Evolutionary conservation across 2,113 vertebrate genomes (phyloP).

Genomic region (Tragelaphus scriptus): DNA sequence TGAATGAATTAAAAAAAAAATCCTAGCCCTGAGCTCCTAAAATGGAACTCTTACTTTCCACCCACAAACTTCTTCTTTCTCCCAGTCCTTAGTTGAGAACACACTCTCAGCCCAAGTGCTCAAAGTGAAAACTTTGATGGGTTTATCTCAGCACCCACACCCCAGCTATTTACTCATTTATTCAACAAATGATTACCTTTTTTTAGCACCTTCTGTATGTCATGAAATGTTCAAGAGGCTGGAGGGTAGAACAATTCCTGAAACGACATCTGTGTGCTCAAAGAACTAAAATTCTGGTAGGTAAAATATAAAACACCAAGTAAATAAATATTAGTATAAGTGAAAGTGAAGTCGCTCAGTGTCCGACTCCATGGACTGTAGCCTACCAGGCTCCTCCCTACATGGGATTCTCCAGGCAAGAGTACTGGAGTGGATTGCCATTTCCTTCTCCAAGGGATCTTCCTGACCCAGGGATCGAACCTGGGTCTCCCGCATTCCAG

Average conservation of each 20-base stretch:
- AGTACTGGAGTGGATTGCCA: too few species aligned
- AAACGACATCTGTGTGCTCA: background rate
- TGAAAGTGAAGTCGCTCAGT: too few species aligned
- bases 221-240: background rate
- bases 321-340: background rate
- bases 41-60: background rate
- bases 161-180: background rate
- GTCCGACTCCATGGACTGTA: too few species aligned
- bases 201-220: background rate
- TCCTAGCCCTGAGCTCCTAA: background rate
- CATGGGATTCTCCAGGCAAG: too few species aligned
- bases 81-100: background rate
- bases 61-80: background rate
- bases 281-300: background rate
- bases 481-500: too few species aligned
- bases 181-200: background rate
- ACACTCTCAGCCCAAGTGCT: background rate
- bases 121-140: background rate
- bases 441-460: too few species aligned
- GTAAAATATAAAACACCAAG: background rate
- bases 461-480: too few species aligned
- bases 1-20: background rate
- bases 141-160: background rate
- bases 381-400: too few species aligned
- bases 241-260: background rate